Evolutionary conservation across 2,888 invertebrate genomes (phyloP).

Genomic region (Dynastes tityus): DNA sequence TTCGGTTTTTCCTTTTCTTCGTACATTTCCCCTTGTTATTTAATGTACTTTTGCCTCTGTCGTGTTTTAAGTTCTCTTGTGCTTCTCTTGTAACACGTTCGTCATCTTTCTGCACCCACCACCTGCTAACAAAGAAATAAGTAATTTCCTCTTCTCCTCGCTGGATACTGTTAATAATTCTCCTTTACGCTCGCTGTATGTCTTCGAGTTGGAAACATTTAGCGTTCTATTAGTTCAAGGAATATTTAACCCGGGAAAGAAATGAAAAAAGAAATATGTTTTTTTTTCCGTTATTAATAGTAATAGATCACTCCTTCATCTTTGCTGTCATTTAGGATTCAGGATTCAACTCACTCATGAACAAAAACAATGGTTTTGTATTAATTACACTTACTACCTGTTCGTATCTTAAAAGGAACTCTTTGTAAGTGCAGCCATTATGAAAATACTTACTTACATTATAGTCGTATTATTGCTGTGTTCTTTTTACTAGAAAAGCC

Average conservation of each 20-base stretch:
- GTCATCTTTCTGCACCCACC: slow-evolving; percentile 29
- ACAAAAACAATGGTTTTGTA: too few relatives aligned
- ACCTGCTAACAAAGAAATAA: slow-evolving; percentile 49
- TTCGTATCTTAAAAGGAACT: too few relatives aligned
- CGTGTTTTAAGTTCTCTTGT: slow-evolving; percentile 33
- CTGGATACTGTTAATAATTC: slow-evolving; percentile 49
- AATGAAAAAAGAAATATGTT: background rate
- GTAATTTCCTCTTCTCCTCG: slow-evolving; percentile 46
- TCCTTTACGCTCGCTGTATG: slow-evolving; percentile 8
- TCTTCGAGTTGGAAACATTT: slow-evolving; percentile 23
- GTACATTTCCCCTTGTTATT: background rate
- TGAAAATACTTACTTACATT: too few relatives aligned
- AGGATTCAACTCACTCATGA: too few relatives aligned
- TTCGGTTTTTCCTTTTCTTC: slow-evolving; percentile 21
- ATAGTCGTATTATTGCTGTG: too few relatives aligned
- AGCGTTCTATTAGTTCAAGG: slow-evolving; percentile 42
- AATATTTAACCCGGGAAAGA: slow-evolving; percentile 25
- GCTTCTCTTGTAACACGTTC: slow-evolving; percentile 19
- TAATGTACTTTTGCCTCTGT: background rate
- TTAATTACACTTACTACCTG: too few relatives aligned
- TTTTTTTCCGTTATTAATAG: too few relatives aligned
- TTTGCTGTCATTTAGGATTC: too few relatives aligned
- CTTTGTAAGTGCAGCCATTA: too few relatives aligned
- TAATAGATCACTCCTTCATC: too few relatives aligned
- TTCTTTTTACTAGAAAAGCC: too few relatives aligned